These are phyloP conservation scores for Neogale vison DNA, from an alignment of 2,113 vertebrate genomes.

Conservation along the genomic window DNA sequence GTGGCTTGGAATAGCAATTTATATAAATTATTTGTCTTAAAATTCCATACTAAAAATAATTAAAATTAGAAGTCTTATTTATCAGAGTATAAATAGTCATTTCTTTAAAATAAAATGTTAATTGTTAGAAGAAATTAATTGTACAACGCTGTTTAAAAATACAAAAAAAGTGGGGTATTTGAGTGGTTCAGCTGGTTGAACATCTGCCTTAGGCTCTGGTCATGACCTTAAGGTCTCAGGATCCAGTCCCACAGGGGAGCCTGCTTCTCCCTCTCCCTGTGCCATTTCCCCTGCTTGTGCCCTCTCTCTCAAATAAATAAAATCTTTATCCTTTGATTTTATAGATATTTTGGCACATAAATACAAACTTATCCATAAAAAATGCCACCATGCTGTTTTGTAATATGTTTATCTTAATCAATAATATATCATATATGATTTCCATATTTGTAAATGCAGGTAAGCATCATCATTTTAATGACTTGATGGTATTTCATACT, in stretches of 20 bases:
- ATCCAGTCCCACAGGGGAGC: not conserved
- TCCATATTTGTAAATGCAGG: not conserved
- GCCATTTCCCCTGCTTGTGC: not conserved
- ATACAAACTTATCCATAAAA: not conserved
- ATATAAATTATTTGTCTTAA: not conserved
- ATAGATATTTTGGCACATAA: not conserved
- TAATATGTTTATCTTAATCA: not conserved
- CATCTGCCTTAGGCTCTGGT: not conserved
- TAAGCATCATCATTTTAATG: not conserved
- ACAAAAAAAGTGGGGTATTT: not conserved
- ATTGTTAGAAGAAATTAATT: not conserved
- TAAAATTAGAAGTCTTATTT: not conserved
- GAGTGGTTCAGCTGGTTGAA: not conserved
- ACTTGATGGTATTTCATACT: not conserved
- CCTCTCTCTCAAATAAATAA: not conserved
- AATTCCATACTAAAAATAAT: not conserved
- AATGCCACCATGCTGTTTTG: not conserved
- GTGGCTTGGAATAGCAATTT: not conserved
- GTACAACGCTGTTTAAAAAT: not conserved
- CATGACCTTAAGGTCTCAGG: not conserved
- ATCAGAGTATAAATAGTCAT: not conserved
- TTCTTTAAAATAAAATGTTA: not conserved
- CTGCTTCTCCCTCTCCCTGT: not conserved
- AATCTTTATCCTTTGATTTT: not conserved
- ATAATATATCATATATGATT: not conserved